Evolutionary conservation across 2,113 vertebrate genomes (phyloP), one percentile per base, ranked within the genome.

Genomic region (Python bivittatus): DNA sequence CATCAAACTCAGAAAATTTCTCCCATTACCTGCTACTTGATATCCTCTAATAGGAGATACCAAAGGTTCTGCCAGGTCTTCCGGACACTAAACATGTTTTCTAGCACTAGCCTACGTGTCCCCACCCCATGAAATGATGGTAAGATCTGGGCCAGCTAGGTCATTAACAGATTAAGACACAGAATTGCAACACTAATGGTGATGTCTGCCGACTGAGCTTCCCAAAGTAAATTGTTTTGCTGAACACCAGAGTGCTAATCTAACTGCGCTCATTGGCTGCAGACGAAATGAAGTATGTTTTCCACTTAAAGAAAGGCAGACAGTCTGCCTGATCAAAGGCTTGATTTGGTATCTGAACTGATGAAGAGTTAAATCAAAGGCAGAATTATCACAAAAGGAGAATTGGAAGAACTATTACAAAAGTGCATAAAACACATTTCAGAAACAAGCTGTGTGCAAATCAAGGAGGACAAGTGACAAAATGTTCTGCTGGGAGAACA

Each of bases 171-270:
- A 54, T 86, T 86, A 86, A 38, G 20, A 20, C 22, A 33, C 6
- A 20, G 52, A 86, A 86, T 17, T 22, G 29, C 5, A 8, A 33
- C 4, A 0, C 3, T 0, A 2, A 17, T 4, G 27, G 27, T 17
- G 29, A 57, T 29, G 2, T 58, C 9, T 38, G 27, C 38, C 33
- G 12, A 88, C 38, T 13, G 53, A 4, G 1, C 56, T 88, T 86
- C 85, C 27, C 27, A 11, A 17, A 0, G 1, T 25, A 10, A n/a
- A 53, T 72, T 38, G 42, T 38, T 86, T 0, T 29, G 0, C 85
- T 42, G 58, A 22, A 12, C 44, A 42, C 5, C 2, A n/a, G n/a
- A 2, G 79, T 0, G 2, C 0, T 7, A 44, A 0, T 44, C 0
- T 42, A 52, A 1, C 7, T 13, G 68, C 91, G 8, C 7, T 8